Percentiles rank a stretch among this genome's conserved stretches.
These are phyloP conservation scores for Noturus placidus DNA, from an alignment of 2,113 vertebrate species.

Conservation along the genomic window DNA sequence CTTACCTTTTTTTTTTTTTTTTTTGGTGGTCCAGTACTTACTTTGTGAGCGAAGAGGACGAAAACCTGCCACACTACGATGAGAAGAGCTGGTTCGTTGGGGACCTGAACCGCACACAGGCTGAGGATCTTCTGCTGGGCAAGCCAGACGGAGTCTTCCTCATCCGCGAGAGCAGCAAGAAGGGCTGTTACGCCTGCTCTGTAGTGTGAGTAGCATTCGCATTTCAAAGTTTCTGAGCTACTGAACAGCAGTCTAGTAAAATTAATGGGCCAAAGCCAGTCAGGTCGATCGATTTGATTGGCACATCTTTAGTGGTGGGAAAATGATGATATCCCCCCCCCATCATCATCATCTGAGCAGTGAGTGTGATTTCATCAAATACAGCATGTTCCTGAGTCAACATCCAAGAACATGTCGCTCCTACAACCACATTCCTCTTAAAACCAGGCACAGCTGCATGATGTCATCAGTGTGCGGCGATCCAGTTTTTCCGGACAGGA, in stretches of 20 bases:
- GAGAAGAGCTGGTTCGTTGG: conserved; percentile 98
- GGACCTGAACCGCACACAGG: conserved; percentile 86
- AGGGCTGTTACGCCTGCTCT: conserved; percentile 97
- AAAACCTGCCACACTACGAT: conserved; percentile 88
- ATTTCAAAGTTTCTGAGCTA: not conserved
- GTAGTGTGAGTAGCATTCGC: conserved; percentile 84
- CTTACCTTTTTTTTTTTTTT: not conserved
- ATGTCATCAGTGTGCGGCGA: too few species aligned
- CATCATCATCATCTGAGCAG: not conserved
- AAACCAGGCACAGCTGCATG: not conserved
- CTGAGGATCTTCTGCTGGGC: conserved; percentile 90
- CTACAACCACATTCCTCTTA: not conserved
- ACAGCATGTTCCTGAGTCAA: not conserved
- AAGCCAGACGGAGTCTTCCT: conserved; percentile 92
- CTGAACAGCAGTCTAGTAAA: too few species aligned
- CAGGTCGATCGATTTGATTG: not conserved
- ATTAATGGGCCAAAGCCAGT: not conserved
- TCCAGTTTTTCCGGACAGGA: not conserved
- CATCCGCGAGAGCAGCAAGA: conserved; percentile 96
- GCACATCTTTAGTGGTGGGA: not conserved
- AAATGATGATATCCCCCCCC: too few species aligned
- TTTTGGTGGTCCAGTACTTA: conserved; percentile 72
- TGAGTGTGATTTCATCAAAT: not conserved
- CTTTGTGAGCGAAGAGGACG: conserved; percentile 89
- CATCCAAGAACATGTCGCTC: not conserved